Conservation (phyloP, 2,888 invertebrate species). For the Philaethria dido region DNA sequence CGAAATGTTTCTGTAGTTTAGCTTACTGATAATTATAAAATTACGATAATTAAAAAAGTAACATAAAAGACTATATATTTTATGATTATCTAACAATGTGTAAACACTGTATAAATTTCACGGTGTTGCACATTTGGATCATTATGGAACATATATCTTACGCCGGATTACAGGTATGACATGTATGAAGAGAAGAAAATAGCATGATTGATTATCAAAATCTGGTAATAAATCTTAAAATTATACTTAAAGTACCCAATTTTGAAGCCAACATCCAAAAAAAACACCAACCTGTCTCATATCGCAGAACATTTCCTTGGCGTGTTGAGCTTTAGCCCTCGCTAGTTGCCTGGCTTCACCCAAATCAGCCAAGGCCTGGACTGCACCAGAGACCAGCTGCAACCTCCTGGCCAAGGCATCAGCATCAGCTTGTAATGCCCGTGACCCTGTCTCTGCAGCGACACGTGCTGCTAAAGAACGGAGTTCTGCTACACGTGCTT, state of each 20-base stretch:
- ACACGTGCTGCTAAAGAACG: slow-evolving; percentile 90
- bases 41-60: background rate
- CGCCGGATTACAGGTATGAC: too few relatives aligned
- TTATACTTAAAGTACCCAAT: too few relatives aligned
- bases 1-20: background rate
- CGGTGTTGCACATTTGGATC: too few relatives aligned
- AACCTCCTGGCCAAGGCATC: slow-evolving; percentile 89
- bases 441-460: slow-evolving; percentile 90
- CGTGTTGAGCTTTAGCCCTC: slow-evolving; percentile 83
- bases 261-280: background rate
- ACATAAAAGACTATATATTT: background rate
- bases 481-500: slow-evolving; percentile 88
- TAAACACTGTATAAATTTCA: background rate
- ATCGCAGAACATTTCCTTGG: slow-evolving; percentile 86
- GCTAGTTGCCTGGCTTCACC: slow-evolving; percentile 88
- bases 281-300: slow-evolving; percentile 91
- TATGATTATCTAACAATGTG: too few relatives aligned
- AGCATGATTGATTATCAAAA: too few relatives aligned
- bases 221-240: too few relatives aligned
- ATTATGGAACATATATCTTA: too few relatives aligned
- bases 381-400: slow-evolving; percentile 89
- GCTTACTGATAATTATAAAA: background rate
- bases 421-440: slow-evolving; percentile 89
- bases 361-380: slow-evolving; percentile 89
- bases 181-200: too few relatives aligned